These are phyloP conservation scores for Heliconius ismenius DNA, from an alignment of 2,888 invertebrate genomes.

Conservation along the genomic window DNA sequence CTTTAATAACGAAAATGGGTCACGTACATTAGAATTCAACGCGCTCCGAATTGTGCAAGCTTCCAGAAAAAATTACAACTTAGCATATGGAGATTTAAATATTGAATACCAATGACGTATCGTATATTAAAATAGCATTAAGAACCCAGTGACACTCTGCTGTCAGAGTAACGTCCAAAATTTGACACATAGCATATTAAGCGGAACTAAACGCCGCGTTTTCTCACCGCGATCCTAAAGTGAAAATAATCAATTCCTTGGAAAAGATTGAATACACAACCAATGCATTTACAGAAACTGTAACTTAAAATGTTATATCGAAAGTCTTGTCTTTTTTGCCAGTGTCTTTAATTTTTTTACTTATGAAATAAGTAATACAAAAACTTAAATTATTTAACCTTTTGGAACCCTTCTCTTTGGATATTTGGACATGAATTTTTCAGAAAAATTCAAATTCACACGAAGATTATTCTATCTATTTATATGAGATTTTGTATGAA, in stretches of 20 bases:
- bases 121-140: background rate
- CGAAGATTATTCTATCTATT: too few species aligned
- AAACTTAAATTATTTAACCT: background rate
- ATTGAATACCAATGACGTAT: background rate
- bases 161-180: background rate
- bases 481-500: too few species aligned
- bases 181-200: background rate
- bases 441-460: background rate
- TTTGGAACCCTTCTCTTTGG: background rate
- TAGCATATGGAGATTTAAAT: constrained; percentile 3
- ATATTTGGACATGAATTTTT: background rate
- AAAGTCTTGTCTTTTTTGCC: background rate
- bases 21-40: constrained; percentile 42
- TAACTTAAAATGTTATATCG: background rate
- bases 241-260: too few species aligned
- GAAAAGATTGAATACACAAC: too few species aligned
- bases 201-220: background rate
- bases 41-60: constrained; percentile 28
- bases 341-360: background rate
- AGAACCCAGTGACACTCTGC: background rate
- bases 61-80: background rate
- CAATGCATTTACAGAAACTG: too few species aligned
- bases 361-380: background rate
- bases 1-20: constrained; percentile 11
- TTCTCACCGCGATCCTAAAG: background rate